Evolutionary conservation across 2,113 vertebrate genomes (phyloP), one percentile per base, ranked within the genome.

Genomic region (Oncorhynchus clarkii): DNA sequence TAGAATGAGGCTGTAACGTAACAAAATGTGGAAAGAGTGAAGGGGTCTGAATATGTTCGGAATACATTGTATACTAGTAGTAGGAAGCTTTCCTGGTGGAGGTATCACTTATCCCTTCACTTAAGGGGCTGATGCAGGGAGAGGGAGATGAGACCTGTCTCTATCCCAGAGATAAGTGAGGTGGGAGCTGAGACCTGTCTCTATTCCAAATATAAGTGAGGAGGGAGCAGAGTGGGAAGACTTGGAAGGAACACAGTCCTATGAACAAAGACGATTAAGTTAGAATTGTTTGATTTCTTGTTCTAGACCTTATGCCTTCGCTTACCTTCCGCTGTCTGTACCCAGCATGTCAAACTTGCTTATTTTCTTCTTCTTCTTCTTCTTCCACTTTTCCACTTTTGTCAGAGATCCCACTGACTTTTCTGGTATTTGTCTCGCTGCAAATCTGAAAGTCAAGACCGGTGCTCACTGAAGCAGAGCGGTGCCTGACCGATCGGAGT

Each of bases 401-500:
- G 27, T 68, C 45, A 14, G 22, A 80, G 73, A 79, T 84, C 57
- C 77, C 64, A 74, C 75, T 72, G 78, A 80, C 81, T 80, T 74
- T 66, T 22, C 65, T 64, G 66, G 51, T 80, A 67, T 84, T 86
- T 82, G 73, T 85, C 78, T 81, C 59, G 72, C 80, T 78, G 75
- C 73, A 71, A 81, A 22, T 75, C 73, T 64, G 75, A 80, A 77
- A 83, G 80, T 78, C 48, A 2, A 80, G 75, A 70, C 45, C 60
- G 5, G 74, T 78, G 82, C 70, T 86, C 82, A 80, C 75, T 84
- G 82, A 84, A 84, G 83, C 86, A 80, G 73, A 68, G 81, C 84
- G 24, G 70, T 49, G 74, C 79, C 80, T 59, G 79, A 82, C 82
- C 78, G 27, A 76, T 82, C 51, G 24, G 67, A 83, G 81, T 84